Base-by-base conservation (phyloP, 2,113 vertebrate genomes). In the Kryptolebias marmoratus region DNA sequence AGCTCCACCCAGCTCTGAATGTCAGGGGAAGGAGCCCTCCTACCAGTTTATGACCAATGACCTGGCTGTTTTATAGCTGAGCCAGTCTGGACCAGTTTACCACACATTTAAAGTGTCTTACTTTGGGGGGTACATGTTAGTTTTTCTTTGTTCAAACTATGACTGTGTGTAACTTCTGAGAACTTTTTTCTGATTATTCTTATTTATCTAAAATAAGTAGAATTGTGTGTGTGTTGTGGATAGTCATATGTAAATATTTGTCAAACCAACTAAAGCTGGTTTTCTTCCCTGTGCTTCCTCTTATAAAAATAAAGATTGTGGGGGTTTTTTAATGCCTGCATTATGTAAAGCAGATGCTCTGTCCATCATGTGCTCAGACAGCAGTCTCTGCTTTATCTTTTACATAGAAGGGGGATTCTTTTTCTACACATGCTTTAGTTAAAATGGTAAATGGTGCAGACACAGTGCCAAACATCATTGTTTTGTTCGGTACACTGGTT, bases 11-110 rank as follows among this genome's bases (percentile, higher is more conserved):
- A 39, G 71, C 4, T 14, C 44, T 64, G 67, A 47, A 30, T 55
- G 49, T 67, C 4, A 42, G 53, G 63, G 15, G 56, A 42, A 73
- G 77, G 59, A 52, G 57, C 53, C 58, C 69, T 58, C 76, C 83
- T 70, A 55, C 74, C 42, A 64, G 61, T 87, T 90, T 86, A 90
- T 75, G 77, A 80, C 64, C 75, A 36, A 48, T 71, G 81, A 84
- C 75, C 82, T 73, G 65, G 28, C 60, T 77, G 71, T 66, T 89
- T 87, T 73, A 87, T 67, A 44, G 80, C 77, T 30, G 27, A 60
- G 62, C 56, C 62, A 48, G 83, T 89, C 89, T 90, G 83, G 81
- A 77, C 64, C 78, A 64, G 76, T 80, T 89, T 75, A 83, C 68
- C 64, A 66, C 30, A 56, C 67, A 53, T 85, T 86, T 82, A 81